Percentiles rank a stretch among this genome's conserved stretches.
phyloP scores from a whole-genome alignment of 2,113 vertebrate genomes.

The Mus pahari region DNA sequence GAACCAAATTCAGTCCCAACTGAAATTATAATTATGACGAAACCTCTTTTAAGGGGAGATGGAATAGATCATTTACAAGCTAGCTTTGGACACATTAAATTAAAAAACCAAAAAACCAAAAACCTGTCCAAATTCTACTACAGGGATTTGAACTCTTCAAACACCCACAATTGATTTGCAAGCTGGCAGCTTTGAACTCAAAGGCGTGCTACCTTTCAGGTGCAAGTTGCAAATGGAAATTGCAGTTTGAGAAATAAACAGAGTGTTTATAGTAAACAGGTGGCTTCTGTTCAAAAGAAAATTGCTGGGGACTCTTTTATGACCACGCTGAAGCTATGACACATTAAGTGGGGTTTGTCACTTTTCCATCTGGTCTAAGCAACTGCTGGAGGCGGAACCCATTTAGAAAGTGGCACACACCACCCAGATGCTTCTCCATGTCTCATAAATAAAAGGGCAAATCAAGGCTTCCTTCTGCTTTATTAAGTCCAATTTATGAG shows the following conservation, averaged over 20 bases:
- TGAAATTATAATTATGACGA: constrained; percentile 72
- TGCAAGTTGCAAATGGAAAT: constrained; percentile 78
- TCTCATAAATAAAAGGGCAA: constrained; percentile 84
- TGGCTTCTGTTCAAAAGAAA: constrained; percentile 83
- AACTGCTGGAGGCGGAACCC: constrained; percentile 86
- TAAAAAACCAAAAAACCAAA: constrained; percentile 81
- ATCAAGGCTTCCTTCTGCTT: constrained; percentile 80
- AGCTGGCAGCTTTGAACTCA: constrained; percentile 43
- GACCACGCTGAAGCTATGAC: constrained; percentile 82
- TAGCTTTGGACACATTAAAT: constrained; percentile 75
- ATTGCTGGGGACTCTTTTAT: constrained; percentile 84
- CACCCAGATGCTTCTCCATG: constrained; percentile 80
- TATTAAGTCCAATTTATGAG: constrained; percentile 83
- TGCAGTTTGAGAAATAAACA: constrained; percentile 77
- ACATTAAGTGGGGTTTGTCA: constrained; percentile 85
- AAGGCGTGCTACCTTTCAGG: constrained; percentile 73
- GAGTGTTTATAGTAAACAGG: constrained; percentile 86
- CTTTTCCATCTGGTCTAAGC: constrained; percentile 85
- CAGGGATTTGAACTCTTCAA: constrained; percentile 72
- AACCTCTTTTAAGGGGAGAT: constrained; percentile 74
- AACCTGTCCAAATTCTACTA: constrained; percentile 72
- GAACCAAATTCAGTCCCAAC: constrained; percentile 70
- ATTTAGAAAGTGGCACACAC: constrained; percentile 79
- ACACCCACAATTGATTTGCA: constrained; percentile 69
- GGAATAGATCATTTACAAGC: constrained; percentile 75